Evolutionary conservation across 2,797 vertebrate species (phyloP), one percentile per base, ranked within the genome.

Genomic region (Paedocypris micromegethes): DNA sequence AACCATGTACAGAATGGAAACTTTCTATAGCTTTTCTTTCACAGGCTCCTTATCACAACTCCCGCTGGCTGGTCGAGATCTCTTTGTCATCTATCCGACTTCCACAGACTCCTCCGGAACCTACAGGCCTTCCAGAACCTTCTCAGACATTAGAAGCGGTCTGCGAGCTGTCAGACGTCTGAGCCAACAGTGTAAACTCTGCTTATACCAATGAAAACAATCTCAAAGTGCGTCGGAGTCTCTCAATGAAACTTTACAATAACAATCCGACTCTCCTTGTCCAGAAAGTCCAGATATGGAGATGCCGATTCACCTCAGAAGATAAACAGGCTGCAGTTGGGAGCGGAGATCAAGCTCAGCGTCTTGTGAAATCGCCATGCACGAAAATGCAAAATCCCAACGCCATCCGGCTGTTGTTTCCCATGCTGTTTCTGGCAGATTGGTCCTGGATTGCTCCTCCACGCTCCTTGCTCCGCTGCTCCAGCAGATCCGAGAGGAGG

Each of bases 391-490:
- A 23, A 23, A 23, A 23, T 23, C 23, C 23, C 23, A 23, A 23
- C 23, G 23, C 23, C 23, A 23, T 23, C 23, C 47, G 0, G 41
- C 8, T 42, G 57, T 38, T 45, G 43, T 50, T 45, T 49, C 23
- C 8, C 2, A 56, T 50, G 45, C 9, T 55, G 23, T 23, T 23
- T 23, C 23, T 23, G 23, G 1, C 23, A 23, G 23, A 23, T 23
- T 23, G 23, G 23, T 23, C 23, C 56, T 95, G 80, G 92, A 95
- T 23, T 23, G 23, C 70, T 95, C 95, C 84, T 94, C 92, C 73
- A 92, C 87, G 0, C 92, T 95, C 81, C 88, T 96, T 73, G 88
- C 81, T 45, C 83, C 94, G 9, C 93, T 94, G 88, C 89, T 95
- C 80, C 74, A 72, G 4, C 93, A 95, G 78, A 86, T 80, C 57